Conservation (phyloP, 2,888 invertebrate genomes). For the Aricia artaxerxes region DNA sequence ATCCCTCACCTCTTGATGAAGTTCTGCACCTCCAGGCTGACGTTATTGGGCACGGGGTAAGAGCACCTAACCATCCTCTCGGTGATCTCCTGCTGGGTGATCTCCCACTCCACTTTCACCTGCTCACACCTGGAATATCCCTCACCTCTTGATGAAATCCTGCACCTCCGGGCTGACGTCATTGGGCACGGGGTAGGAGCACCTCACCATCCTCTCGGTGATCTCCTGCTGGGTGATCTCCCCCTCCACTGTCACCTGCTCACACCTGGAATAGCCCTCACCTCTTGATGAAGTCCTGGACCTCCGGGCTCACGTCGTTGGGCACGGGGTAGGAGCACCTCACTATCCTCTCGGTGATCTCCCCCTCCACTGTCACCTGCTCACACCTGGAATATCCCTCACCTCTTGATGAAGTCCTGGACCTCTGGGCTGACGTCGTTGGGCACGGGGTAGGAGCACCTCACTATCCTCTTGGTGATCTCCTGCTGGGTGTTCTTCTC, state of each 20-base stretch:
- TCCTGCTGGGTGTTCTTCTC: conserved; percentile 96
- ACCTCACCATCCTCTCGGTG: conserved; percentile 92
- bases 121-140: conserved; percentile 34
- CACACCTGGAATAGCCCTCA: conserved; percentile 48
- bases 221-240: conserved; percentile 78
- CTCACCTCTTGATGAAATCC: conserved; percentile 83
- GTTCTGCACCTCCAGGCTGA: conserved; percentile 85
- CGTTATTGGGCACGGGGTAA: conserved; percentile 92
- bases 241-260: background rate
- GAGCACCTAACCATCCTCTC: conserved; percentile 91
- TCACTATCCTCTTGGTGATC: conserved; percentile 94
- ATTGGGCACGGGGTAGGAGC: conserved; percentile 93
- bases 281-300: conserved; percentile 84
- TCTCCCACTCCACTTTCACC: background rate
- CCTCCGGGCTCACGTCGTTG: conserved; percentile 84
- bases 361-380: background rate
- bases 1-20: conserved; percentile 79
- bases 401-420: conserved; percentile 84
- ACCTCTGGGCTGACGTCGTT: conserved; percentile 85
- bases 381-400: conserved; percentile 44
- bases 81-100: conserved; percentile 84
- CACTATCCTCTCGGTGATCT: conserved; percentile 95
- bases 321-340: conserved; percentile 95
- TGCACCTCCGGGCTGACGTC: conserved; percentile 85
- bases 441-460: conserved; percentile 94